Conservation (phyloP, 1,140 invertebrate genomes). For the Aphelenchoides fujianensis region DNA sequence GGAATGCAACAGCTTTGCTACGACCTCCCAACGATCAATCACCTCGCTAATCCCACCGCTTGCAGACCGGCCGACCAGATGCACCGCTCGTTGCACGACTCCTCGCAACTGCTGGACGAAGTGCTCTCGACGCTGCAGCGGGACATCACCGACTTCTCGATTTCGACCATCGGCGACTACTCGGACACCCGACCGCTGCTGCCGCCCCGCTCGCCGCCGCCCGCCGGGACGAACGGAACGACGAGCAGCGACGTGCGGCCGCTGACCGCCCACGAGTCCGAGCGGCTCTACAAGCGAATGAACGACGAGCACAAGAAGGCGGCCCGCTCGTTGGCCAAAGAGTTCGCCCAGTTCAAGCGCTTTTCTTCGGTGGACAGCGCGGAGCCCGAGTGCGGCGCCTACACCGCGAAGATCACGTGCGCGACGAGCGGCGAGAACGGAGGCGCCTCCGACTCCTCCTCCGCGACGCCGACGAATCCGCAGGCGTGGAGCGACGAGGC, state of each 20-base stretch:
- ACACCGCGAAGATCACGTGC: background rate
- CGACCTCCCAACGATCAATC: too few species aligned
- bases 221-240: background rate
- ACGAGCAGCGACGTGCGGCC: conserved; percentile 18
- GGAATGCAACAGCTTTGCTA: too few species aligned
- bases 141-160: conserved; percentile 55
- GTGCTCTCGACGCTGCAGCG: conserved; percentile 44
- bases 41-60: background rate
- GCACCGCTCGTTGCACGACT: conserved; percentile 15
- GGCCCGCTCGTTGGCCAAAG: conserved; percentile 31
- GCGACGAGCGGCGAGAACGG: background rate
- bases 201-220: background rate
- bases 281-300: conserved; percentile 33
- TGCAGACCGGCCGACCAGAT: background rate
- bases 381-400: conserved; percentile 22
- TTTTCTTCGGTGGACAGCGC: conserved; percentile 9
- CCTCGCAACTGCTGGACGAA: conserved; percentile 34
- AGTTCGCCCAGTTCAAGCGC: conserved; percentile 22
- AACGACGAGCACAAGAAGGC: conserved; percentile 47
- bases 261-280: conserved; percentile 40
- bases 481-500: conserved; percentile 57
- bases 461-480: background rate
- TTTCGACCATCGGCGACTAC: conserved; percentile 46
- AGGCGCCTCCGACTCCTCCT: too few species aligned
- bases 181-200: conserved; percentile 47